phyloP scores from a whole-genome alignment of 2,113 vertebrate species.

The Trichomycterus rosablanca region DNA sequence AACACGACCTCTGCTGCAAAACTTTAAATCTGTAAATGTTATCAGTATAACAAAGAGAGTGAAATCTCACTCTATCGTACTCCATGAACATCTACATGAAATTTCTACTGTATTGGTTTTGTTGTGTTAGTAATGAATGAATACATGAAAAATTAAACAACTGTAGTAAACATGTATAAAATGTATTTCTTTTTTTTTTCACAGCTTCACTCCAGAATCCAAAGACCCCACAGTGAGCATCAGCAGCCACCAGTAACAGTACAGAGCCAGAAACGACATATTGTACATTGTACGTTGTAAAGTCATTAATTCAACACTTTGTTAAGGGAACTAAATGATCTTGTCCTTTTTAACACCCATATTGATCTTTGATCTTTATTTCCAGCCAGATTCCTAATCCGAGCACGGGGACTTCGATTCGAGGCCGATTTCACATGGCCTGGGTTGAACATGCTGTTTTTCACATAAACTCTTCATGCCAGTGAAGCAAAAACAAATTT shows the following conservation, averaged over 20 bases:
- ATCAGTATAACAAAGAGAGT: no score
- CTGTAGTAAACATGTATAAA: no score
- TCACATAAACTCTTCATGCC: slow-evolving; percentile 14
- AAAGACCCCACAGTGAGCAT: not conserved
- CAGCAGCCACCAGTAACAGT: no score
- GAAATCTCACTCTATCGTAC: no score
- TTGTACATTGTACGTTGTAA: not conserved
- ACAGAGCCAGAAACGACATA: not conserved
- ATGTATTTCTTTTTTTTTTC: no score
- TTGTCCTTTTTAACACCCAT: not conserved
- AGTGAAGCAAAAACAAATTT: not conserved
- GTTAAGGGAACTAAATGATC: not conserved
- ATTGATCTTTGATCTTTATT: not conserved
- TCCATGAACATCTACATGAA: no score
- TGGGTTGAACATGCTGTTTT: not conserved
- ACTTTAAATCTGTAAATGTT: no score
- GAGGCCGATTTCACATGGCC: slow-evolving; percentile 26
- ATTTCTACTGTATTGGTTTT: no score
- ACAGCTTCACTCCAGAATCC: not conserved
- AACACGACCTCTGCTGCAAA: no score
- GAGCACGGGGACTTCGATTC: slow-evolving; percentile 15
- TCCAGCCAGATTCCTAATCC: slow-evolving; percentile 15
- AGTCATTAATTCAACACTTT: not conserved
- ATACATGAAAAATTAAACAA: no score
- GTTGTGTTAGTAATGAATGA: no score